Evolutionary conservation across 2,797 vertebrate species (phyloP).

Genomic region (Pachyuromys duprasi): DNA sequence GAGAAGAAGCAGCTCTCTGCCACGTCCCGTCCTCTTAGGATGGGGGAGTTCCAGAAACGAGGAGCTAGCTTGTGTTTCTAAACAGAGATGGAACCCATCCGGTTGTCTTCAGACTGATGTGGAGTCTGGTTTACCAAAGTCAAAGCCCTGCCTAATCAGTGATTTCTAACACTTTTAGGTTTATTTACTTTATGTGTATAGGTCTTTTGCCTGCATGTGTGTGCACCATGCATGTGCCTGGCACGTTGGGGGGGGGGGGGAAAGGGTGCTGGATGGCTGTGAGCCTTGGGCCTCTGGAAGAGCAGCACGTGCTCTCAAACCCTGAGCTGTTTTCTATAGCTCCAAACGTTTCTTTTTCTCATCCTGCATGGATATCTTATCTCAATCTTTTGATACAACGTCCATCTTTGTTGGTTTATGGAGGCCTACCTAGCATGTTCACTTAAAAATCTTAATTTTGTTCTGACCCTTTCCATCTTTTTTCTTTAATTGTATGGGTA

Average conservation of each 20-base stretch:
- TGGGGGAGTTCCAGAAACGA: constrained; percentile 49
- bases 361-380: constrained; percentile 7
- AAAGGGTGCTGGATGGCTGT: too few relatives aligned
- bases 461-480: background rate
- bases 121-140: constrained; percentile 52
- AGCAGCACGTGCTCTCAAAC: background rate
- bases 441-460: background rate
- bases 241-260: background rate
- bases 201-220: background rate
- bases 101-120: background rate
- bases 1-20: constrained; percentile 46
- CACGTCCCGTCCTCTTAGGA: background rate
- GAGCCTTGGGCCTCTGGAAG: background rate
- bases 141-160: background rate
- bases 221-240: background rate
- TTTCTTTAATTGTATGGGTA: background rate
- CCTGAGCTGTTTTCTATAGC: background rate
- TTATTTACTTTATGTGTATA: background rate
- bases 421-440: background rate
- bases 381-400: constrained; percentile 36
- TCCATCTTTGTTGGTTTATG: constrained; percentile 62
- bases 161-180: background rate
- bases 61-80: constrained; percentile 3
- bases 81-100: constrained; percentile 27
- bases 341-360: background rate